Base-by-base conservation (phyloP, 2,888 invertebrate species). In the Iphiclides podalirius region DNA sequence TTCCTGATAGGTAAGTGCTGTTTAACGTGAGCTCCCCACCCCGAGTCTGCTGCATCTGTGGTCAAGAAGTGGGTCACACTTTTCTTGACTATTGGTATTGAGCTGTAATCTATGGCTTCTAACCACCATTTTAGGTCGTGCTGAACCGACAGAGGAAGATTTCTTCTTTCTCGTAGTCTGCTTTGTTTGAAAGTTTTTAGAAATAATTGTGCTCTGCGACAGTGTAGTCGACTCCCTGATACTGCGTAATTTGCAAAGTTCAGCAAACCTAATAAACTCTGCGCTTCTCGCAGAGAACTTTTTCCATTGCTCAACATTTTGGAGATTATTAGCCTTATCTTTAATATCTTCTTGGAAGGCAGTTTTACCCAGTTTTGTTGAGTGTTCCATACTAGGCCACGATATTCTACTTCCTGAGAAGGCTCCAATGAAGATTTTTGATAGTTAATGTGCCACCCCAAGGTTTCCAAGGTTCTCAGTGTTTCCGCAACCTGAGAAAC, bases 361-460 rank as follows among this genome's bases (percentile, higher is more conserved):
- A 28, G 9, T n/a, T 33, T n/a, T 26, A 16, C 33, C 11, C 34
- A 33, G 31, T 52, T 56, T n/a, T n/a, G n/a, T n/a, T n/a, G n/a
- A n/a, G n/a, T n/a, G n/a, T n/a, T n/a, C n/a, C n/a, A n/a, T n/a
- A n/a, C n/a, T n/a, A n/a, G n/a, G n/a, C n/a, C n/a, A n/a, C n/a
- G n/a, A n/a, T n/a, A n/a, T n/a, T n/a, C n/a, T n/a, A n/a, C n/a
- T n/a, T n/a, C n/a, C n/a, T n/a, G n/a, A n/a, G n/a, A n/a, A n/a
- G n/a, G n/a, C n/a, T n/a, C n/a, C n/a, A n/a, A n/a, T n/a, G n/a
- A n/a, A n/a, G n/a, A 6, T 42, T 59, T 58, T n/a, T 45, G 39
- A 26, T 38, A 47, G 34, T 60, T 60, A 13, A 58, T 26, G 11
- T 51, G 36, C 55, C 57, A 58, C 1, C 60, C 58, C 16, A 58